Percentiles rank a stretch among this genome's conserved stretches.
Conservation (phyloP, 2,888 invertebrate species). For the Dione vanillae region DNA sequence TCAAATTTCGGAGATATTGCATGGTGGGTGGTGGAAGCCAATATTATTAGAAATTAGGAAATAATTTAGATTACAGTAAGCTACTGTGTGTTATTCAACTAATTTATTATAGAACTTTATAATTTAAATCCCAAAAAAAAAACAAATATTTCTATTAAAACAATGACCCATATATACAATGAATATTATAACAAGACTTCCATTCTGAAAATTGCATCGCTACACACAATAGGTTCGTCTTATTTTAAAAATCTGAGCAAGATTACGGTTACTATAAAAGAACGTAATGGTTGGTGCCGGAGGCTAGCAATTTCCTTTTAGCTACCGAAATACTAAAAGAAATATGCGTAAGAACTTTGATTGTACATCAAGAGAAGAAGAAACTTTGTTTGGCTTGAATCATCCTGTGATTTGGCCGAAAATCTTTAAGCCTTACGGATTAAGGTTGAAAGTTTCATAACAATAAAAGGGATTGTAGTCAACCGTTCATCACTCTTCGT, state of each 20-base stretch:
- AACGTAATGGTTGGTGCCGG: conserved; percentile 62
- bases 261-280: conserved; percentile 55
- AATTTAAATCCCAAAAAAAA: background rate
- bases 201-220: conserved; percentile 42
- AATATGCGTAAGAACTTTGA: conserved; percentile 62
- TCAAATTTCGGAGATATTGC: too few species aligned
- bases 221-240: conserved; percentile 36
- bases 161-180: conserved; percentile 20
- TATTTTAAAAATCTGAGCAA: conserved; percentile 46
- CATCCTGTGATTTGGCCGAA: conserved; percentile 33
- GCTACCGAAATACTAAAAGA: conserved; percentile 60
- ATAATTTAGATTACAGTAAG: too few species aligned
- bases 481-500: conserved; percentile 55
- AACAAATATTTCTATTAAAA: conserved; percentile 2
- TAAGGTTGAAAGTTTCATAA: conserved; percentile 31
- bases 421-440: conserved; percentile 26
- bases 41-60: too few species aligned
- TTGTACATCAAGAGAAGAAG: conserved; percentile 57
- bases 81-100: too few species aligned
- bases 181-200: conserved; percentile 37
- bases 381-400: conserved; percentile 43
- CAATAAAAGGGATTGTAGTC: conserved; percentile 13
- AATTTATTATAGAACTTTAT: background rate
- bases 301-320: conserved; percentile 70
- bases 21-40: too few species aligned